Base-by-base conservation (phyloP, 2,113 vertebrate species). In the Pica pica region DNA sequence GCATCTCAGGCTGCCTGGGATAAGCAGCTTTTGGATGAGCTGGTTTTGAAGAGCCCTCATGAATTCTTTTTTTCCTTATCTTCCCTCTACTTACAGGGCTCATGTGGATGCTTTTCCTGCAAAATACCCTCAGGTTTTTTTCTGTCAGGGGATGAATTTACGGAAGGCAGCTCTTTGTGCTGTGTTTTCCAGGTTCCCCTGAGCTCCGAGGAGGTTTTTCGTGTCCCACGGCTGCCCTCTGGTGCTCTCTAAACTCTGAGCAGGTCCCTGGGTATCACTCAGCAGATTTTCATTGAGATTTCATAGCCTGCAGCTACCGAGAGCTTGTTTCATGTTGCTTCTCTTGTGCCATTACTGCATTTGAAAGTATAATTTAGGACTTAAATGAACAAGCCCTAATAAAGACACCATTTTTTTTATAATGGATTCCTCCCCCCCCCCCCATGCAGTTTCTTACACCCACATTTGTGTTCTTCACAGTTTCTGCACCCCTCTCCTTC, bases 191-290 rank as follows among this genome's bases (percentile, higher is more conserved):
- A 0, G 9, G 5, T 6, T 57, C 13, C 60, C 3, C 8, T 2
- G 47, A 83, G 42, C 12, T 20, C n/a, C 41, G 2, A 5, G 37
- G 7, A 1, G 28, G 2, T 5, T 11, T 10, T 18, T 15, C 2
- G 39, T 6, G 90, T 60, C 73, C 74, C 81, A 4, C 42, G 52
- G 81, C 60, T 89, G 95, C 93, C 87, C 84, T 75, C 96, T 89
- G 81, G n/a, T 81, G 96, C 71, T 68, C 37, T 39, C 19, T 4
- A 11, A 7, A 33, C 35, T n/a, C 16, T 0, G 2, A 1, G 2
- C 60, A 20, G 33, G 1, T 28, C 74, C 12, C 77, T 20, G 64
- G 22, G 1, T n/a, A 56, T 41, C 30, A 11, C 42, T 23, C 21
- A 33, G 52, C 76, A 21, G 24, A 8, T 61, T 28, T 37, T 14